Evolutionary conservation across 1,140 invertebrate species (phyloP).

Genomic region (Drosophila ogumai): DNA sequence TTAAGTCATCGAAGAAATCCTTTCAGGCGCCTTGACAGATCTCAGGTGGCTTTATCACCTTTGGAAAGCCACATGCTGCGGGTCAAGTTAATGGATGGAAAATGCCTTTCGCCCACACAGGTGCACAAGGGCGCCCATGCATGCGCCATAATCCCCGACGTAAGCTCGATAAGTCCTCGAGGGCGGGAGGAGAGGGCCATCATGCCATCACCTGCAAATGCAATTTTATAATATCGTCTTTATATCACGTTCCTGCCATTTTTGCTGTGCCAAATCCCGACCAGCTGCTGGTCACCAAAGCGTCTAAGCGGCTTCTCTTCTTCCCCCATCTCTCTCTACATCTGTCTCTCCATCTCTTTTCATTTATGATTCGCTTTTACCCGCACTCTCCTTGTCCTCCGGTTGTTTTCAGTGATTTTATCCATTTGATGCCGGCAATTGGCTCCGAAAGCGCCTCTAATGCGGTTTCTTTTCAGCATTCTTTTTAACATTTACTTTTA

Average conservation of each 20-base stretch:
- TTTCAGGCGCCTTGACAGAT: conserved; percentile 3
- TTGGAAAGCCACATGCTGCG: not conserved
- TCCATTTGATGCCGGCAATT: conserved; percentile 50
- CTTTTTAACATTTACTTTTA: not conserved
- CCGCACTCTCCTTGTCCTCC: not conserved
- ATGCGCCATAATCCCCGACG: conserved; percentile 12
- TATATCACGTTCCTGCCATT: conserved; percentile 22
- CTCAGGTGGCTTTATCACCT: not conserved
- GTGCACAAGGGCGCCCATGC: conserved; percentile 6
- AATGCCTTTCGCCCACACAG: not conserved
- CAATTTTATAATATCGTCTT: conserved; percentile 24
- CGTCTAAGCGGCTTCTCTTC: conserved; percentile 36
- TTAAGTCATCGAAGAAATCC: not conserved
- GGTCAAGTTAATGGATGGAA: conserved; percentile 10
- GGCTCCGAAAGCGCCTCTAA: conserved; percentile 48
- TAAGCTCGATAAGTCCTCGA: conserved; percentile 15
- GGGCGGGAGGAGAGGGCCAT: too few relatives aligned
- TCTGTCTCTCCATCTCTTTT: not conserved
- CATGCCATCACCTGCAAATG: conserved; percentile 20
- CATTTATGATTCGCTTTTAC: conserved; percentile 22
- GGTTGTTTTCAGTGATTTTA: conserved; percentile 49
- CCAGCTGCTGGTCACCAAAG: conserved; percentile 24
- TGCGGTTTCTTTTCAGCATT: conserved; percentile 20
- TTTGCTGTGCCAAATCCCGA: conserved; percentile 17
- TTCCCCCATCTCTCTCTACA: not conserved